phyloP scores from a whole-genome alignment of 2,888 invertebrate genomes.

The Napeogenes sylphis region DNA sequence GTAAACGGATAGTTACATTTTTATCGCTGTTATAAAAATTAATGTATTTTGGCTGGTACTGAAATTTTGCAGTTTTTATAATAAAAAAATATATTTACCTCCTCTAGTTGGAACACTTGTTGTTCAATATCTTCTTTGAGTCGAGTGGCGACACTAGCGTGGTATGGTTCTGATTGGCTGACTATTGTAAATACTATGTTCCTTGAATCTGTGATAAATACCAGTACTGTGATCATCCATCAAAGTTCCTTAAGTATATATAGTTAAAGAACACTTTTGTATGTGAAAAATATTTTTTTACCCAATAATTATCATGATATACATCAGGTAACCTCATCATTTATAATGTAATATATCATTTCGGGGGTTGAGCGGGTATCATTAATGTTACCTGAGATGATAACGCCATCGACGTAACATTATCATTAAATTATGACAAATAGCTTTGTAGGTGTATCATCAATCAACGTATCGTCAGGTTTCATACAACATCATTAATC shows the following conservation, averaged over 20 bases:
- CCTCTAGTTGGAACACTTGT: constrained; percentile 70
- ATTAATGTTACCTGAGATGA: constrained; percentile 22
- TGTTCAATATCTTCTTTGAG: constrained; percentile 74
- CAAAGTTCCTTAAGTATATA: neutral
- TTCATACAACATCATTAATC: constrained; percentile 30
- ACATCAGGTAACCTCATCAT: too few relatives aligned
- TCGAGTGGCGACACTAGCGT: constrained; percentile 76
- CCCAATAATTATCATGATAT: too few relatives aligned
- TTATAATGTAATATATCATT: too few relatives aligned
- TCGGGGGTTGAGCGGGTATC: constrained; percentile 9
- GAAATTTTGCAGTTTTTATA: neutral
- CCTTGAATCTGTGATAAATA: constrained; percentile 73
- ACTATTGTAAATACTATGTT: constrained; percentile 80
- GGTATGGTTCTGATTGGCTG: constrained; percentile 81
- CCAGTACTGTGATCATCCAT: neutral
- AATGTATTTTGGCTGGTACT: neutral
- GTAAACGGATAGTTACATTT: too few relatives aligned
- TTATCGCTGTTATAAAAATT: too few relatives aligned
- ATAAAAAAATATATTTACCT: constrained; percentile 40
- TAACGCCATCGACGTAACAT: constrained; percentile 37
- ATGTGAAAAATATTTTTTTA: too few relatives aligned
- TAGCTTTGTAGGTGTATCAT: constrained; percentile 40
- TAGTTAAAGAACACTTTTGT: too few relatives aligned
- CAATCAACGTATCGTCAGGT: constrained; percentile 40
- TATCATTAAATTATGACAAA: constrained; percentile 61